Conservation (phyloP, 2,113 vertebrate species). For the Coptodon rendalli region DNA sequence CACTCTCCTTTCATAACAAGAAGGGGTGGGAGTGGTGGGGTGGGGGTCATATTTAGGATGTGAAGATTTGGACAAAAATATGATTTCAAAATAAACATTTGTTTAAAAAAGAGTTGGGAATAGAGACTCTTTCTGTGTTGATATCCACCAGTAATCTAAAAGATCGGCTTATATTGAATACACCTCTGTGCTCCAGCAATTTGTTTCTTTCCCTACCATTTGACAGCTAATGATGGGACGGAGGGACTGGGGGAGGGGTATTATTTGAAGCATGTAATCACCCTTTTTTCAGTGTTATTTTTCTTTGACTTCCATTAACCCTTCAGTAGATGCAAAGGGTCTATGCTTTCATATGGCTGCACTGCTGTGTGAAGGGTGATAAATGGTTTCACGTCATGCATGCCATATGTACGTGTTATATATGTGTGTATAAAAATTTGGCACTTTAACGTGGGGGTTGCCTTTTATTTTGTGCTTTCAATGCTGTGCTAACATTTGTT, state of each 20-base stretch:
- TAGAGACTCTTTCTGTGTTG: background rate
- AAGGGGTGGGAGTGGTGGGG: background rate
- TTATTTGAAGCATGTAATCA: slow-evolving; percentile 22
- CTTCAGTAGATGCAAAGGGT: background rate
- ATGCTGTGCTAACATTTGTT: background rate
- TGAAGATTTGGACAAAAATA: background rate
- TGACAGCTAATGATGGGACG: slow-evolving; percentile 15
- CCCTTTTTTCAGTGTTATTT: background rate
- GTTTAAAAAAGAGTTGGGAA: background rate
- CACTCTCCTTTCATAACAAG: slow-evolving; percentile 41
- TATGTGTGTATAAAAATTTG: background rate
- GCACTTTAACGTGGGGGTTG: background rate
- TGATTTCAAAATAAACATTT: background rate
- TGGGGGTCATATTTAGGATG: background rate
- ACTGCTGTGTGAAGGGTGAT: background rate
- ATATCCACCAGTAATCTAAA: background rate
- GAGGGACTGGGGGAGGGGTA: background rate
- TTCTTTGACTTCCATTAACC: background rate
- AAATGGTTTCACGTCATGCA: background rate
- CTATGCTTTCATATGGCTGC: background rate
- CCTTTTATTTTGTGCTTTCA: background rate
- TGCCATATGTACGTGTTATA: background rate
- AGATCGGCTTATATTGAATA: background rate
- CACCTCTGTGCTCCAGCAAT: background rate
- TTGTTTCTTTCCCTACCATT: slow-evolving; percentile 10